Conservation (phyloP, 1,140 invertebrate genomes). For the Zaprionus ornatus region DNA sequence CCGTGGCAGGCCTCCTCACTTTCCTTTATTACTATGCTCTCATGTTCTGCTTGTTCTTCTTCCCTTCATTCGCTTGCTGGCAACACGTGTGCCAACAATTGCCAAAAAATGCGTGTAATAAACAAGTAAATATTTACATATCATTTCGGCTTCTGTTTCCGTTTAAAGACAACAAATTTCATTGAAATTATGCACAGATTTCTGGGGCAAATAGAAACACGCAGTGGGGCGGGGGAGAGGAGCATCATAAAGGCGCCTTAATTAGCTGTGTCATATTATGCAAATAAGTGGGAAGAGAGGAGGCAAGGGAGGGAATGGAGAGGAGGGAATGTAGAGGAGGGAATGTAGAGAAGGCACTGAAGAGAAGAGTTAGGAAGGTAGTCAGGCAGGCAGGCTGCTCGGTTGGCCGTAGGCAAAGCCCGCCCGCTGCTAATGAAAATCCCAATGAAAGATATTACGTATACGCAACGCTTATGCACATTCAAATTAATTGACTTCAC, state of each 20-base stretch:
- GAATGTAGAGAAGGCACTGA: neutral
- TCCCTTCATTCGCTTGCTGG: slow-evolving; percentile 1
- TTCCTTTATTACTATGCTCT: neutral
- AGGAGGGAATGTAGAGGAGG: neutral
- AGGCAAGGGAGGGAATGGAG: slow-evolving; percentile 1
- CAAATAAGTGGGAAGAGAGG: slow-evolving; percentile 21
- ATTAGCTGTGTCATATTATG: slow-evolving; percentile 47
- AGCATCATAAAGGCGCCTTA: slow-evolving; percentile 36
- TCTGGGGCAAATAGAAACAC: slow-evolving; percentile 8
- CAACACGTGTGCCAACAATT: slow-evolving; percentile 34
- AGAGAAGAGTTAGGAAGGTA: neutral
- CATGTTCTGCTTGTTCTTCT: neutral
- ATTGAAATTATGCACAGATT: slow-evolving; percentile 33
- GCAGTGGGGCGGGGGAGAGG: neutral
- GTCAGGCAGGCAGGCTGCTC: neutral
- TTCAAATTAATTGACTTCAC: slow-evolving; percentile 81
- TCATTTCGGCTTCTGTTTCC: slow-evolving; percentile 17
- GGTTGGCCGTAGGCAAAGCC: neutral
- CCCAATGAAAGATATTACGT: slow-evolving; percentile 67
- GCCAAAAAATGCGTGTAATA: slow-evolving; percentile 25
- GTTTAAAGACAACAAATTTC: slow-evolving; percentile 21
- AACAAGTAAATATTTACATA: slow-evolving; percentile 41
- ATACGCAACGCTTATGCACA: slow-evolving; percentile 66
- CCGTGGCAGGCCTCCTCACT: neutral
- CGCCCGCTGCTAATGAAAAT: slow-evolving; percentile 55